Percentiles rank a stretch among this genome's conserved stretches.
phyloP scores from a whole-genome alignment of 2,113 vertebrate genomes.

The Indicator maculatus region DNA sequence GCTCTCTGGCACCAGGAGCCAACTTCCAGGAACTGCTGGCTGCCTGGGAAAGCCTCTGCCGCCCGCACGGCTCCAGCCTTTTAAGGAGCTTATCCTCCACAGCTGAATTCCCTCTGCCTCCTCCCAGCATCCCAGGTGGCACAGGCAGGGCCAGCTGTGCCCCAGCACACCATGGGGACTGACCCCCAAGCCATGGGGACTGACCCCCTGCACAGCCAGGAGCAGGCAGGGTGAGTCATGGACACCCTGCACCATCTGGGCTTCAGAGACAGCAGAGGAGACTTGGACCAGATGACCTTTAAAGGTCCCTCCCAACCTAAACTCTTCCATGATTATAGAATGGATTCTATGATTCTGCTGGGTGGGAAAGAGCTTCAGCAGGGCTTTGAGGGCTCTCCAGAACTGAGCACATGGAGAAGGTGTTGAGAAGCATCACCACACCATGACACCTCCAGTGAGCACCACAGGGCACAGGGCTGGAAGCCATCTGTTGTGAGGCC shows the following conservation, averaged over 20 bases:
- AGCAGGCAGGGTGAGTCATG: accelerated
- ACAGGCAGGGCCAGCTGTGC: accelerated
- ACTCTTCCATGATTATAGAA: too few species aligned
- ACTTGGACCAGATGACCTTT: too few species aligned
- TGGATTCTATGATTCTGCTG: too few species aligned
- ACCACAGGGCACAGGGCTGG: accelerated
- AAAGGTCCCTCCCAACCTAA: too few species aligned
- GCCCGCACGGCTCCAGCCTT: background rate
- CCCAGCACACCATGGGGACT: background rate
- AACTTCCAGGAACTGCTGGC: slow-evolving; percentile 58
- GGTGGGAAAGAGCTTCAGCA: background rate
- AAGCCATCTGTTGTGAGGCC: background rate
- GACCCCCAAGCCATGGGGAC: accelerated
- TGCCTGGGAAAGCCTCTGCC: background rate
- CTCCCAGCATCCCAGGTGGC: accelerated
- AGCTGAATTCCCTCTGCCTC: background rate
- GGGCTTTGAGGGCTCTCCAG: background rate
- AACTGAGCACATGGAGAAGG: background rate
- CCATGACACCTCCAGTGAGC: background rate
- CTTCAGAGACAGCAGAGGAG: background rate
- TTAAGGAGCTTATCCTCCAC: slow-evolving; percentile 13
- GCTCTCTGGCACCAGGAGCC: slow-evolving; percentile 7
- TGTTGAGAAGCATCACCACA: accelerated
- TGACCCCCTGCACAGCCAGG: background rate
- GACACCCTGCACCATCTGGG: background rate